Percentiles rank a stretch among this genome's conserved stretches.
Evolutionary conservation across 2,113 vertebrate species (phyloP).

Genomic region (Sclerurus mexicanus): DNA sequence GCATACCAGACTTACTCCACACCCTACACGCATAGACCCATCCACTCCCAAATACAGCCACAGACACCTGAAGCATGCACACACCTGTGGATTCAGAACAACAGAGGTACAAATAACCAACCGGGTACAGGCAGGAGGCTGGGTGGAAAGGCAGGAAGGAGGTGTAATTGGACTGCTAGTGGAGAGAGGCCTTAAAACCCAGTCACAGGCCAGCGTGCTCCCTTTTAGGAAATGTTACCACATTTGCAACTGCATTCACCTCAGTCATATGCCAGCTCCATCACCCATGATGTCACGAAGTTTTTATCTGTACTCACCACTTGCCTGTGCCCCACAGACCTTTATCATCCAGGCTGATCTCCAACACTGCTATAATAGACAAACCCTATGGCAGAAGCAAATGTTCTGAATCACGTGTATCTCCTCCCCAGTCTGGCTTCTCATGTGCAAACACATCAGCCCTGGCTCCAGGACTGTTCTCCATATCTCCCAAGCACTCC

Average conservation of each 20-base stretch:
- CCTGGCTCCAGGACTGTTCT: not conserved
- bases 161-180: rapidly evolving
- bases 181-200: not conserved
- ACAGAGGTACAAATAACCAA: not conserved
- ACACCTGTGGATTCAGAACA: not conserved
- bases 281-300: not conserved
- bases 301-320: not conserved
- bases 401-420: not conserved
- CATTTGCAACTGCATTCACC: not conserved
- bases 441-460: not conserved
- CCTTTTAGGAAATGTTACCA: not conserved
- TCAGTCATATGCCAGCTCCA: rapidly evolving
- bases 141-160: not conserved
- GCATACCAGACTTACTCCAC: not conserved
- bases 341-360: not conserved
- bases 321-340: not conserved
- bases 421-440: not conserved
- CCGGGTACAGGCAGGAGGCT: not conserved
- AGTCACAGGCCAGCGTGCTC: rapidly evolving
- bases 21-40: not conserved
- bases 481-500: not conserved
- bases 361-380: not conserved
- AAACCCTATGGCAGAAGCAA: not conserved
- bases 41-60: not conserved
- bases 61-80: not conserved